Evolutionary conservation across 2,113 vertebrate species (phyloP).

Genomic region (Sander lucioperca): DNA sequence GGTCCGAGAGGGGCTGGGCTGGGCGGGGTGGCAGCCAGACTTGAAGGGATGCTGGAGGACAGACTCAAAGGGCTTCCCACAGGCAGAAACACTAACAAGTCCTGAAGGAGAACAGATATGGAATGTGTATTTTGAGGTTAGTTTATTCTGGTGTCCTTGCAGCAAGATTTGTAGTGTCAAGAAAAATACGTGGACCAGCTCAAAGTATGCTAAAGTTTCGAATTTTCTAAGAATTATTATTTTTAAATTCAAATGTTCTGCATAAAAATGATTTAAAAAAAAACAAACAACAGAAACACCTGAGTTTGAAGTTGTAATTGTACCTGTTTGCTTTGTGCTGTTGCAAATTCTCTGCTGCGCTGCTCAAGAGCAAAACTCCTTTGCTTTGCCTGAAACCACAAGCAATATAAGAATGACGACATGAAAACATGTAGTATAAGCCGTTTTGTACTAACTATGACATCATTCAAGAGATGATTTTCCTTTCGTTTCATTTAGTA

Average conservation of each 20-base stretch:
- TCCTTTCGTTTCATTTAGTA: not conserved
- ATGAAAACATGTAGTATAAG: not conserved
- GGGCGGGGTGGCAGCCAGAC: slow-evolving; percentile 95
- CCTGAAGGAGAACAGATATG: slow-evolving; percentile 78
- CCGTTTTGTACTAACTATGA: not conserved
- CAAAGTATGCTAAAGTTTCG: not conserved
- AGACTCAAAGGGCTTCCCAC: slow-evolving; percentile 96
- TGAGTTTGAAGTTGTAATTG: not conserved
- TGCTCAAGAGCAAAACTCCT: slow-evolving; percentile 92
- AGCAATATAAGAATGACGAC: not conserved
- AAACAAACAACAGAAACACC: not conserved
- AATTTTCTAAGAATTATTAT: too few relatives aligned
- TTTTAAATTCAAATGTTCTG: too few relatives aligned
- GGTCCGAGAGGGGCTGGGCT: slow-evolving; percentile 93
- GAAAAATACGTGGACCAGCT: not conserved
- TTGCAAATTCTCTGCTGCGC: slow-evolving; percentile 89
- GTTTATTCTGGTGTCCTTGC: not conserved
- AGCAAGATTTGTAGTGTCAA: not conserved
- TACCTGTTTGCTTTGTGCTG: slow-evolving; percentile 95
- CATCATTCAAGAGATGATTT: not conserved
- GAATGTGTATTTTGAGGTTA: not conserved
- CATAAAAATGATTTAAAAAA: not conserved
- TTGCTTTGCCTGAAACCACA: slow-evolving; percentile 89
- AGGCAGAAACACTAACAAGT: slow-evolving; percentile 93
- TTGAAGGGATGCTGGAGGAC: slow-evolving; percentile 97